Evolutionary conservation across 2,888 invertebrate genomes (phyloP), one percentile per base, ranked within the genome.

Genomic region (Polymixis lichenea): DNA sequence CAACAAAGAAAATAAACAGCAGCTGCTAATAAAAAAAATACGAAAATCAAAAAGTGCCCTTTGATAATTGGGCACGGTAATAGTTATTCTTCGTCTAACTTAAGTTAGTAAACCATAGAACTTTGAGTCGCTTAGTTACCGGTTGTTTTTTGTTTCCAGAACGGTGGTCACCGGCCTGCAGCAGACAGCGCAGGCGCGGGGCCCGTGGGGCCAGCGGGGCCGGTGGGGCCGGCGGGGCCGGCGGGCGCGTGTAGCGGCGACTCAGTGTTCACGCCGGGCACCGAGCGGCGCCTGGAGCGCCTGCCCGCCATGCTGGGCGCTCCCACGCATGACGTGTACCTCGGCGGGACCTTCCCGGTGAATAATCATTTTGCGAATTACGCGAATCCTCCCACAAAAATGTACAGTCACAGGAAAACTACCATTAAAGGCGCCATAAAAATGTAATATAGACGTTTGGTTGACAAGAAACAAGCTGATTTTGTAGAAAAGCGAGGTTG

Each of bases 271-370:
- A 91, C 96, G 81, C 96, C 96, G 85, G 95, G 96, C 89, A 96
- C 96, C 13, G 95, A 96, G 89, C 94, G 95, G 0, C 93, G 96
- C 46, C 90, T 97, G 9, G 94, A 96, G 88, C 90, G 94, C 1
- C 89, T 97, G 82, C 96, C 97, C 38, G 95, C 95, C 77, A 95
- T 96, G 95, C 92, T 97, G 46, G 95, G 94, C 3, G 94, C 95
- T 76, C 95, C 95, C 70, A 92, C 94, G 75, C 97, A 97, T 85
- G 98, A 99, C 93, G 97, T 98, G 22, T 99, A 98, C 93, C 97
- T 99, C 53, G 98, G 98, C 17, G 99, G 99, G 38, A 97, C 98
- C 75, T 97, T 98, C 90, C 97, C 97, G 70, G 96, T 96, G 83
- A 92, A 22, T n/a, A 25, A 28, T 43, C 15, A 49, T 49, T 13